Conservation (phyloP, 2,113 vertebrate species). For the Prinia subflava region DNA sequence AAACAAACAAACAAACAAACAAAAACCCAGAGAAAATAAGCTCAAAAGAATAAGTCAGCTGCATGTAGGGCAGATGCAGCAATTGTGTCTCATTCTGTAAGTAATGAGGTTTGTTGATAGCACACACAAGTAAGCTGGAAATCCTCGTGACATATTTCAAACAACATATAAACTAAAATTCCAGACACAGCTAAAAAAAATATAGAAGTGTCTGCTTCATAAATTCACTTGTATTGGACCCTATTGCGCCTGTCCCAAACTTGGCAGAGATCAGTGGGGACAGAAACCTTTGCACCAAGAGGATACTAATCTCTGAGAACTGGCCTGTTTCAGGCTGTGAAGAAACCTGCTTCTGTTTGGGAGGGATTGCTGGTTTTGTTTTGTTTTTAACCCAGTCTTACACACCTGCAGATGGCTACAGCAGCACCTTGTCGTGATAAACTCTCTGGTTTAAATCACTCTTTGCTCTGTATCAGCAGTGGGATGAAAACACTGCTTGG, state of each 20-base stretch:
- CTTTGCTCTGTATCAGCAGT: background rate
- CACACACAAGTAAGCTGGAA: background rate
- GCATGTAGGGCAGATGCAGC: background rate
- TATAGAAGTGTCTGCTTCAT: background rate
- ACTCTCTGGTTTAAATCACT: background rate
- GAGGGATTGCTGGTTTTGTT: background rate
- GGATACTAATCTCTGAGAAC: background rate
- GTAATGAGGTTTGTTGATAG: background rate
- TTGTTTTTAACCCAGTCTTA: background rate
- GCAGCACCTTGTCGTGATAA: background rate
- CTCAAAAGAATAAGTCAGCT: background rate
- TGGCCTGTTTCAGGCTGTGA: background rate
- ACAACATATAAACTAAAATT: background rate
- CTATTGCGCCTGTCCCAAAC: background rate
- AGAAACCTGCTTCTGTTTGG: background rate
- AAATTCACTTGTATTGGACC: background rate
- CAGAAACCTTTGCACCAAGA: background rate
- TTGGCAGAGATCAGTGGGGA: background rate
- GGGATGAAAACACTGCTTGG: background rate
- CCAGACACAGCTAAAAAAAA: conserved; percentile 25
- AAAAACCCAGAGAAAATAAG: background rate
- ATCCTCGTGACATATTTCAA: conserved; percentile 15
- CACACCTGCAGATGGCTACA: background rate
- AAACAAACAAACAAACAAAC: too few relatives aligned
- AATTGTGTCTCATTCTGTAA: background rate